These are phyloP conservation scores for Eucidaris tribuloides DNA, from an alignment of 35 echinoderm and acorn worm species.

Conservation along the genomic window DNA sequence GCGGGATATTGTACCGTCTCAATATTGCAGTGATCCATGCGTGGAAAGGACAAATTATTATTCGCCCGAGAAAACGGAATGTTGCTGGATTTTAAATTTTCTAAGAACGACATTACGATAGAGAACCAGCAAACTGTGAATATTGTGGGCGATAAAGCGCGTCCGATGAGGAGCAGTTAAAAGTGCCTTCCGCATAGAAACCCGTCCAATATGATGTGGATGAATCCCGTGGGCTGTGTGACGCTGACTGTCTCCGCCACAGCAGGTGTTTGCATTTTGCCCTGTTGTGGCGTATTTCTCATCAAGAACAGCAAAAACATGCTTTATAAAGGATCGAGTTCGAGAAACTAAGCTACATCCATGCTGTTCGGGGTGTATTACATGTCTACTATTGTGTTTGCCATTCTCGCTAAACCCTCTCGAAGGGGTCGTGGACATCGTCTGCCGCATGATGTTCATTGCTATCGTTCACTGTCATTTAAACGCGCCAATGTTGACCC, in stretches of 20 bases:
- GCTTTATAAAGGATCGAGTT: constrained; percentile 80
- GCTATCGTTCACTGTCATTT: constrained; percentile 54
- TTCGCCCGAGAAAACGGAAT: constrained; percentile 26
- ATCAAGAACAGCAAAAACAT: constrained; percentile 24
- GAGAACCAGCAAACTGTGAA: constrained; percentile 13
- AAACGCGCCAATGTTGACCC: constrained; percentile 70
- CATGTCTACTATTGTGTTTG: constrained; percentile 31
- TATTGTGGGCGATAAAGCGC: constrained; percentile 8
- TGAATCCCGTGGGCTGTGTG: constrained; percentile 10
- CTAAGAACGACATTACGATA: constrained; percentile 10
- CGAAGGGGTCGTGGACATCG: background rate
- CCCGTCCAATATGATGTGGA: background rate
- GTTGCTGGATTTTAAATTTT: constrained; percentile 67
- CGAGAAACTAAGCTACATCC: constrained; percentile 73
- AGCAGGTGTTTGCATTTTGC: background rate
- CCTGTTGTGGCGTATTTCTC: background rate
- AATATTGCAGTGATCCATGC: constrained; percentile 50
- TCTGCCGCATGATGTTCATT: constrained; percentile 49
- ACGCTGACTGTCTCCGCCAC: background rate
- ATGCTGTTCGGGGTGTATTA: constrained; percentile 72
- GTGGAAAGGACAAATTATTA: constrained; percentile 22
- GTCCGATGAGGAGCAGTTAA: background rate
- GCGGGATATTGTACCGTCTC: background rate
- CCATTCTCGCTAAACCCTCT: constrained; percentile 35
- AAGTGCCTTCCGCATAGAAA: background rate